Percentiles rank a stretch among this genome's conserved stretches.
phyloP scores from a whole-genome alignment of 2,797 vertebrate species.

The Eupleurogrammus muticus region DNA sequence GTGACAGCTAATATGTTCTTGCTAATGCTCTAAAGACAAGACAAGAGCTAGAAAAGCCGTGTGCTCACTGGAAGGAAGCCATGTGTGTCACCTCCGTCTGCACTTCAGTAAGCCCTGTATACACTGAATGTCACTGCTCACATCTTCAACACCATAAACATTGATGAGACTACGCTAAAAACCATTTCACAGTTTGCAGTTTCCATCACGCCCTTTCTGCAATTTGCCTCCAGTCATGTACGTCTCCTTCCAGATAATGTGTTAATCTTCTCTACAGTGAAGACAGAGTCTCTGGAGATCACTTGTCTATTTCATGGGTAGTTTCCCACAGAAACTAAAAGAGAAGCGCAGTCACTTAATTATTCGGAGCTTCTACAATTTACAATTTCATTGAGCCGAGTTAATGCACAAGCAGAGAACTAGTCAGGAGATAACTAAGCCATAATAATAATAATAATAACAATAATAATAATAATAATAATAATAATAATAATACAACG shows the following conservation, averaged over 20 bases:
- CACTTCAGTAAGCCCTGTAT: slow-evolving; percentile 20
- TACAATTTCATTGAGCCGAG: no score
- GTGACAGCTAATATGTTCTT: slow-evolving; percentile 27
- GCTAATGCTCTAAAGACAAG: slow-evolving; percentile 22
- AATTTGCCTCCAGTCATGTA: slow-evolving; percentile 65
- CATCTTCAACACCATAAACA: slow-evolving; percentile 68
- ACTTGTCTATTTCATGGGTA: slow-evolving; percentile 76
- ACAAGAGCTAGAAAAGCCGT: slow-evolving; percentile 10
- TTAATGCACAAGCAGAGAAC: no score
- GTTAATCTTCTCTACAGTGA: slow-evolving; percentile 69
- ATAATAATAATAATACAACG: no score
- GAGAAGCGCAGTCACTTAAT: slow-evolving; percentile 52
- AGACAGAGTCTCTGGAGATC: slow-evolving; percentile 55
- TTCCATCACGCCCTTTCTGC: slow-evolving; percentile 61
- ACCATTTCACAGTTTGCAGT: slow-evolving; percentile 74
- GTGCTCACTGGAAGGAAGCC: slow-evolving; percentile 27
- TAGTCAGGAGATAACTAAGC: no score
- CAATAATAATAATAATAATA: no score
- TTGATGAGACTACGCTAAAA: slow-evolving; percentile 64
- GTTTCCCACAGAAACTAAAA: slow-evolving; percentile 64
- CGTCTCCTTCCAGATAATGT: slow-evolving; percentile 70
- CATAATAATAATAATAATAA: no score
- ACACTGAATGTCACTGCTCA: slow-evolving; percentile 55
- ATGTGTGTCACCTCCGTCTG: slow-evolving; percentile 23
- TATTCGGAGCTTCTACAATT: slow-evolving; percentile 33